Percentiles rank a stretch among this genome's conserved stretches.
Evolutionary conservation across 2,113 vertebrate species (phyloP).

Genomic region (Cyanocitta stelleri): DNA sequence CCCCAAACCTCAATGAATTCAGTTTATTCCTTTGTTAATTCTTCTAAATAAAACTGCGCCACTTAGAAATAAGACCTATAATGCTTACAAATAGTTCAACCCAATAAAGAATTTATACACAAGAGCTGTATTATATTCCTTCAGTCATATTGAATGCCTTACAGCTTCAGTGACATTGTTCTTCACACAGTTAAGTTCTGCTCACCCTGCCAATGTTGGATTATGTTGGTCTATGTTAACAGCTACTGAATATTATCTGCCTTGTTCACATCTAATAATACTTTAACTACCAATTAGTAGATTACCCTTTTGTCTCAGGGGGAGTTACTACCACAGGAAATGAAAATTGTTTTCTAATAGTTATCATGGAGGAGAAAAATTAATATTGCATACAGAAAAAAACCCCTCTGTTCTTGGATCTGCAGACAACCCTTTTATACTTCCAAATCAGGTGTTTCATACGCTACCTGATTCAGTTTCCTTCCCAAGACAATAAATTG

Average conservation of each 20-base stretch:
- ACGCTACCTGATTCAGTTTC: background rate
- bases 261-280: background rate
- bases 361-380: background rate
- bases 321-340: background rate
- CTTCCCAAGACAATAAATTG: background rate
- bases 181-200: background rate
- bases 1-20: background rate
- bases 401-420: fast-evolving
- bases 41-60: background rate
- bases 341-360: background rate
- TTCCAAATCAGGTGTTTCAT: background rate
- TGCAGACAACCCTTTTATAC: background rate
- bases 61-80: background rate
- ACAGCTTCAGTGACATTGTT: background rate
- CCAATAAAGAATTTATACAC: background rate
- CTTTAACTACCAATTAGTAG: background rate
- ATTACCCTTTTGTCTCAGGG: background rate
- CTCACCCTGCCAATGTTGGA: background rate
- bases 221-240: background rate
- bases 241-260: background rate
- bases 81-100: background rate
- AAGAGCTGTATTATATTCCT: background rate
- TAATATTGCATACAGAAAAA: background rate
- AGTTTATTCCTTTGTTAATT: background rate
- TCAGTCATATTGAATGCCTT: background rate